phyloP scores from a whole-genome alignment of 2,888 invertebrate species.

The Thelaira solivaga region DNA sequence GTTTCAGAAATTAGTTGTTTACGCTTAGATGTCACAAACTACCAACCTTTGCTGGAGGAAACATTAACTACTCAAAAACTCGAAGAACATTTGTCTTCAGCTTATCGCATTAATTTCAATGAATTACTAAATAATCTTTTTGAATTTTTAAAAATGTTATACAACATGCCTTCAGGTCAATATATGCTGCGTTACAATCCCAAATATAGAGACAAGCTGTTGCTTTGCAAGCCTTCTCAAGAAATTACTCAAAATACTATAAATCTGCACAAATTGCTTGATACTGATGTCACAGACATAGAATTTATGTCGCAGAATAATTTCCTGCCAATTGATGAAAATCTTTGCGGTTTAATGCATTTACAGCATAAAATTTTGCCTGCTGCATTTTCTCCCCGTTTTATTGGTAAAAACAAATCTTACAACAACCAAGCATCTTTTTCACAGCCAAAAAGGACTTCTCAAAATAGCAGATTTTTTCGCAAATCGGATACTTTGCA shows the following conservation, averaged over 20 bases:
- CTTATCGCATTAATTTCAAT: constrained; percentile 64
- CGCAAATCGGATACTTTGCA: too few species aligned
- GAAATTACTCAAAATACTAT: constrained; percentile 66
- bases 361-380: constrained; percentile 67
- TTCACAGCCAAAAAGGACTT: neutral
- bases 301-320: constrained; percentile 67
- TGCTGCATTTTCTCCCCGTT: constrained; percentile 66
- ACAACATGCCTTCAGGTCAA: constrained; percentile 65
- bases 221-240: constrained; percentile 67
- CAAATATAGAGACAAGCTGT: constrained; percentile 69
- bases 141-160: constrained; percentile 69
- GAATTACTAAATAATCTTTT: constrained; percentile 66
- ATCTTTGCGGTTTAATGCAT: constrained; percentile 69
- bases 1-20: constrained; percentile 60
- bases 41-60: constrained; percentile 67
- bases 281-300: constrained; percentile 64
- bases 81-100: constrained; percentile 66
- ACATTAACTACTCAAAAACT: constrained; percentile 62
- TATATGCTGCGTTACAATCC: constrained; percentile 69
- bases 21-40: constrained; percentile 66
- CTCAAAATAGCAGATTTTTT: neutral
- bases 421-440: neutral
- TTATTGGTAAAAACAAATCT: neutral
- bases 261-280: constrained; percentile 65
- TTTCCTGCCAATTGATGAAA: constrained; percentile 67